Conservation (phyloP, 2,797 vertebrate species). For the Cossypha niveicapilla region DNA sequence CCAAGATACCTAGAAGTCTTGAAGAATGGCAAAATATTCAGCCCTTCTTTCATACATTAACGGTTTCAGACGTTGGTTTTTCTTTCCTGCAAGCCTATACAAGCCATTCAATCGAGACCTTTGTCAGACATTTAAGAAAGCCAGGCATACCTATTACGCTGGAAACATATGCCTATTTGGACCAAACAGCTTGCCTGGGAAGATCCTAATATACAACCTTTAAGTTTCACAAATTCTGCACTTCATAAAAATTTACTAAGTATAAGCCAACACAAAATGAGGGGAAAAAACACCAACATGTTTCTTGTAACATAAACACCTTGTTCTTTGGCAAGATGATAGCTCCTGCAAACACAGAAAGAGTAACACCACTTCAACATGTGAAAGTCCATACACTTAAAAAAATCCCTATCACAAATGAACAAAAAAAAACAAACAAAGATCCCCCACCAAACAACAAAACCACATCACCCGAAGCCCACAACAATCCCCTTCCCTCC, state of each 20-base stretch:
- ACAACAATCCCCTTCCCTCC: neutral
- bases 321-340: neutral
- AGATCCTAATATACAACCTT: neutral
- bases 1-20: neutral
- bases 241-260: neutral
- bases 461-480: neutral
- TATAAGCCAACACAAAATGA: neutral
- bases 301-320: neutral
- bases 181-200: neutral
- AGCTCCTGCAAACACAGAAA: neutral
- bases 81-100: neutral
- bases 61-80: neutral
- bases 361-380: neutral
- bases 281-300: fast-evolving
- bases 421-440: neutral
- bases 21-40: neutral
- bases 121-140: neutral
- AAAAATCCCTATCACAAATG: fast-evolving
- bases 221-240: neutral
- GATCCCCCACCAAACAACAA: neutral
- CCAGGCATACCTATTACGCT: neutral
- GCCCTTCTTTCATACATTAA: neutral
- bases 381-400: neutral
- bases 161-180: neutral
- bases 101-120: neutral